Conservation (phyloP, 2,113 vertebrate species). For the Asarcornis scutulata region DNA sequence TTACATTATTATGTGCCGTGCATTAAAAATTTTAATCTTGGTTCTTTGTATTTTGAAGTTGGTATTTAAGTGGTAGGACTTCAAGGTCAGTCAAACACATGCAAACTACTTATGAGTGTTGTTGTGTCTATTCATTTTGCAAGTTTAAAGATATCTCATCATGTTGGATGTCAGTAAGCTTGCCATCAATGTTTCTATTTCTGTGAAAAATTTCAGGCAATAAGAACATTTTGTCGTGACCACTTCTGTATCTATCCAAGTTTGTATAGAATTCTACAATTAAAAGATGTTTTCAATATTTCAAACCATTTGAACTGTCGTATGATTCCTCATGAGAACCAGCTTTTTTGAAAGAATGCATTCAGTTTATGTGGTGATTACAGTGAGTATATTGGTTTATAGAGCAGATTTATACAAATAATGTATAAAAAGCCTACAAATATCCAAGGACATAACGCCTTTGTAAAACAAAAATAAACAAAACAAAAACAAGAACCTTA, state of each 20-base stretch:
- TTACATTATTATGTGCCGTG: constrained; percentile 60
- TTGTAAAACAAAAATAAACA: neutral
- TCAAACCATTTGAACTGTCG: constrained; percentile 39
- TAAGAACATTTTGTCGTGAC: constrained; percentile 78
- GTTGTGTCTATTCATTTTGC: constrained; percentile 63
- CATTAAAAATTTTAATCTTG: constrained; percentile 60
- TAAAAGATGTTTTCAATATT: constrained; percentile 82
- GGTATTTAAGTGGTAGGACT: constrained; percentile 46
- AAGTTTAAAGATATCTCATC: constrained; percentile 68
- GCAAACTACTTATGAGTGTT: constrained; percentile 40
- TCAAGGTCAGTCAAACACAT: constrained; percentile 30
- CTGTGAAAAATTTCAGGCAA: constrained; percentile 76
- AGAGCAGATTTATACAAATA: neutral
- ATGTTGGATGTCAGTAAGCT: constrained; percentile 68
- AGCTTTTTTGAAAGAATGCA: neutral
- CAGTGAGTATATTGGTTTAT: neutral
- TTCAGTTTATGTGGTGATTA: neutral
- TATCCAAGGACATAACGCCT: neutral
- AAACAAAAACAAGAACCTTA: neutral
- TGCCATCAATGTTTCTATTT: constrained; percentile 68
- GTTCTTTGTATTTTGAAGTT: constrained; percentile 64
- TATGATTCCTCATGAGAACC: neutral
- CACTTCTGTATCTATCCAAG: constrained; percentile 80
- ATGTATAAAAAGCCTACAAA: neutral
- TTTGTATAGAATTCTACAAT: constrained; percentile 81